A percentile compares a stretch with the other conserved stretches of the same genome.
These are phyloP conservation scores for Orthonevra nobilis DNA, from an alignment of 2,888 invertebrate genomes.

Conservation along the genomic window DNA sequence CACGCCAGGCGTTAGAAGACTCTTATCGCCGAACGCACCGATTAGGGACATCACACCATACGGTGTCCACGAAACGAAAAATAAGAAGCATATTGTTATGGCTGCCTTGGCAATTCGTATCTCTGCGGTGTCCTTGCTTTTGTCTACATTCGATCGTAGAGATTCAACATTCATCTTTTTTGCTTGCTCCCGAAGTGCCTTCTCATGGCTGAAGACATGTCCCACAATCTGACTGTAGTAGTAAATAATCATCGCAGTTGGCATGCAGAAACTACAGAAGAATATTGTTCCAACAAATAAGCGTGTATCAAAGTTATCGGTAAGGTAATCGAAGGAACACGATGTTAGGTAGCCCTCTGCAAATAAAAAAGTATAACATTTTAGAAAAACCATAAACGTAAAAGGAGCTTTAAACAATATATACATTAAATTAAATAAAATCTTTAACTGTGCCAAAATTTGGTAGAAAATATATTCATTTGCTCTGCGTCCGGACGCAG, in stretches of 20 bases:
- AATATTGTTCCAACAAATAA: slow-evolving; percentile 89
- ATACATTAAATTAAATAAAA: no score
- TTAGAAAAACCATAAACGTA: no score
- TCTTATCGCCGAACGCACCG: slow-evolving; percentile 89
- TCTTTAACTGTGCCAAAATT: no score
- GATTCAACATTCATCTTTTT: slow-evolving; percentile 96
- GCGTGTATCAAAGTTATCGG: slow-evolving; percentile 88
- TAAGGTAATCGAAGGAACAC: slow-evolving; percentile 91
- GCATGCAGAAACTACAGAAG: slow-evolving; percentile 88
- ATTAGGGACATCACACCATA: slow-evolving; percentile 91
- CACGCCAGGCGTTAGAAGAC: slow-evolving; percentile 85
- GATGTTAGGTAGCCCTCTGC: slow-evolving; percentile 94
- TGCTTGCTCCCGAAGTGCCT: slow-evolving; percentile 88
- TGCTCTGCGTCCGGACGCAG: no score
- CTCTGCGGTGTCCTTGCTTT: slow-evolving; percentile 86
- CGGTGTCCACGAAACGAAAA: slow-evolving; percentile 94
- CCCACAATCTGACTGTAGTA: slow-evolving; percentile 93
- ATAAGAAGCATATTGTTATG: slow-evolving; percentile 91
- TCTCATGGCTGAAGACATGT: slow-evolving; percentile 92
- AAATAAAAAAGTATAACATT: no score
- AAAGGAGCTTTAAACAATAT: no score
- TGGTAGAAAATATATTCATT: no score
- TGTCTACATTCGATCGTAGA: slow-evolving; percentile 85
- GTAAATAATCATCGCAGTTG: slow-evolving; percentile 88
- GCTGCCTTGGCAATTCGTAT: slow-evolving; percentile 93